Evolutionary conservation across 1,140 invertebrate species (phyloP).

Genomic region (Drosophila rhopaloa): DNA sequence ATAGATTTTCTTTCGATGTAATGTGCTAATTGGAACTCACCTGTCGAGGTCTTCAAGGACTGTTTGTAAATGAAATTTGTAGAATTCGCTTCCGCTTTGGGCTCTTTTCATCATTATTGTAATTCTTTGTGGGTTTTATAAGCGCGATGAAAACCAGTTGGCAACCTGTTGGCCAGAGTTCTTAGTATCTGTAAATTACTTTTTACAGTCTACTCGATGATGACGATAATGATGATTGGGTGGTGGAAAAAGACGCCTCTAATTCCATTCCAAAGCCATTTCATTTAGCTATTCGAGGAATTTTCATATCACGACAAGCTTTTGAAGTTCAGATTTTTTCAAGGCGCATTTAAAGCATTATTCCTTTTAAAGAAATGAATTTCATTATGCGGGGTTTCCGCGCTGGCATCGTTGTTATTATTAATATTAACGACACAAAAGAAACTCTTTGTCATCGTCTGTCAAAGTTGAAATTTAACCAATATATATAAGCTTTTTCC

Average conservation of each 20-base stretch:
- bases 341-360: slow-evolving; percentile 7
- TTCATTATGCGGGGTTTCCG: slow-evolving; percentile 32
- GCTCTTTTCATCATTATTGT: slow-evolving; percentile 49
- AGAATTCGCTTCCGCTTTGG: slow-evolving; percentile 67
- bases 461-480: slow-evolving; percentile 28
- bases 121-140: slow-evolving; percentile 33
- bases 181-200: slow-evolving; percentile 70
- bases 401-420: neutral
- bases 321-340: slow-evolving; percentile 26
- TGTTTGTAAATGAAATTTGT: slow-evolving; percentile 81
- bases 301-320: slow-evolving; percentile 43
- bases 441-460: slow-evolving; percentile 40
- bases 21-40: slow-evolving; percentile 74
- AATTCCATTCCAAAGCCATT: slow-evolving; percentile 46
- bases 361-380: slow-evolving; percentile 29
- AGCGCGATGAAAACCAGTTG: slow-evolving; percentile 53
- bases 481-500: slow-evolving; percentile 27
- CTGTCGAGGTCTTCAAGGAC: slow-evolving; percentile 67
- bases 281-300: slow-evolving; percentile 48
- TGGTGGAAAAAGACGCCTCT: slow-evolving; percentile 38
- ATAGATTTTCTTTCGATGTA: slow-evolving; percentile 48
- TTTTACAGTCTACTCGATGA: slow-evolving; percentile 37
- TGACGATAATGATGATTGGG: slow-evolving; percentile 32
- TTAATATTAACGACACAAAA: slow-evolving; percentile 42
- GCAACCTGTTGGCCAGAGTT: slow-evolving; percentile 61